phyloP scores from a whole-genome alignment of 2,888 invertebrate genomes.

The Ophion ventricosus region DNA sequence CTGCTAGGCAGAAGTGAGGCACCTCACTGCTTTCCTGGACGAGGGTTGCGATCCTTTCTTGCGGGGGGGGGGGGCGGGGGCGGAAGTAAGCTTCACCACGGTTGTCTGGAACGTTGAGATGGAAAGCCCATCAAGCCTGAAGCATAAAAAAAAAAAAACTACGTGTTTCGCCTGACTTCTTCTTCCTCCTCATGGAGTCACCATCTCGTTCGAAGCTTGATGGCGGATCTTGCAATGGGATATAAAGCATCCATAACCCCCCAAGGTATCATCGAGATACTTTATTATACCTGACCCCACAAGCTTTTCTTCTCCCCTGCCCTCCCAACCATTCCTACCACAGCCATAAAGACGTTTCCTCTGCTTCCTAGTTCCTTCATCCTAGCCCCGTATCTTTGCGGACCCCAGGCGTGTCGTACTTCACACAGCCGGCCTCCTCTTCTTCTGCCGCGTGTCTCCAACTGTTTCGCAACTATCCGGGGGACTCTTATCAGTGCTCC shows the following conservation, averaged over 20 bases:
- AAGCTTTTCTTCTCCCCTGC: slow-evolving; percentile 33
- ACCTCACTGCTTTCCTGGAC: background rate
- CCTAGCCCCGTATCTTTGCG: background rate
- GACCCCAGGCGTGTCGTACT: slow-evolving; percentile 42
- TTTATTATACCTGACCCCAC: slow-evolving; percentile 61
- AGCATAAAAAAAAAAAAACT: slow-evolving; percentile 13
- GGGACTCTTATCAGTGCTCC: slow-evolving; percentile 56
- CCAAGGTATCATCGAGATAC: slow-evolving; percentile 46
- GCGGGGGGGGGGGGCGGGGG: background rate
- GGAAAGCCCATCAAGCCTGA: slow-evolving; percentile 1
- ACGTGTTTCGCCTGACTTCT: slow-evolving; percentile 10
- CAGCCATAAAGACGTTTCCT: slow-evolving; percentile 57
- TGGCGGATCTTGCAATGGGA: background rate
- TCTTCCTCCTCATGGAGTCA: background rate
- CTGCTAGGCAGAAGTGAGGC: background rate
- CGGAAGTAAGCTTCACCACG: background rate
- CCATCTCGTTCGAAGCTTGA: background rate
- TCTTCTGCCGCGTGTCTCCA: slow-evolving; percentile 11
- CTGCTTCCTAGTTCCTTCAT: slow-evolving; percentile 29
- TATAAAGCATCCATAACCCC: slow-evolving; percentile 36
- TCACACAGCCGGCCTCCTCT: slow-evolving; percentile 1
- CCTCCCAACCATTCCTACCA: slow-evolving; percentile 20
- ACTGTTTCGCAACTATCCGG: slow-evolving; percentile 16
- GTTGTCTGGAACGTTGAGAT: background rate
- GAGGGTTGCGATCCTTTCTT: background rate